phyloP scores from a whole-genome alignment of 64 coral and sea anemone species.

The Stichodactyla helianthus region DNA sequence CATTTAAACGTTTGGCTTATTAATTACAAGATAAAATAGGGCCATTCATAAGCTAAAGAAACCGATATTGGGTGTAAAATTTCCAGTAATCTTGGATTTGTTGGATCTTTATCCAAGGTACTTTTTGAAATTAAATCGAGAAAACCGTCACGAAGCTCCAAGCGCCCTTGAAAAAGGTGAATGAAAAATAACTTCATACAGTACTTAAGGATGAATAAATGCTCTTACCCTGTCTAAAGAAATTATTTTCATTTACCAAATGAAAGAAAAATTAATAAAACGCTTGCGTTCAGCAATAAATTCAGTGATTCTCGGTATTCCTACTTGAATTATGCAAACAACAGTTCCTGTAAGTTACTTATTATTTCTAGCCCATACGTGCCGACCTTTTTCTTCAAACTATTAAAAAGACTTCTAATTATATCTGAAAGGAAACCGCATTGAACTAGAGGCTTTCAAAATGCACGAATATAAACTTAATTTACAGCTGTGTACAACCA shows the following conservation, averaged over 20 bases:
- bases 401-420: neutral
- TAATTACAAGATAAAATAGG: neutral
- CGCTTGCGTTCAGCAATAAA: neutral
- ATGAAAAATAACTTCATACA: neutral
- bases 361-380: neutral
- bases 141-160: neutral
- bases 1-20: neutral
- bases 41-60: neutral
- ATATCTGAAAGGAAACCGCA: neutral
- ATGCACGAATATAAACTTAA: neutral
- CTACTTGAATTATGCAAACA: neutral
- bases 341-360: neutral
- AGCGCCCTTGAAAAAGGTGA: neutral
- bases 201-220: neutral
- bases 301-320: neutral
- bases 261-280: neutral
- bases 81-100: constrained; percentile 13
- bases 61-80: constrained; percentile 5
- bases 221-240: neutral
- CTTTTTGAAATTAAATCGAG: neutral
- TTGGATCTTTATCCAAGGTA: neutral
- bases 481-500: neutral
- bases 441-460: neutral
- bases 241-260: neutral
- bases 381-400: neutral